Conservation (phyloP, 1,140 invertebrate genomes). For the Lasioglossum albipes region DNA sequence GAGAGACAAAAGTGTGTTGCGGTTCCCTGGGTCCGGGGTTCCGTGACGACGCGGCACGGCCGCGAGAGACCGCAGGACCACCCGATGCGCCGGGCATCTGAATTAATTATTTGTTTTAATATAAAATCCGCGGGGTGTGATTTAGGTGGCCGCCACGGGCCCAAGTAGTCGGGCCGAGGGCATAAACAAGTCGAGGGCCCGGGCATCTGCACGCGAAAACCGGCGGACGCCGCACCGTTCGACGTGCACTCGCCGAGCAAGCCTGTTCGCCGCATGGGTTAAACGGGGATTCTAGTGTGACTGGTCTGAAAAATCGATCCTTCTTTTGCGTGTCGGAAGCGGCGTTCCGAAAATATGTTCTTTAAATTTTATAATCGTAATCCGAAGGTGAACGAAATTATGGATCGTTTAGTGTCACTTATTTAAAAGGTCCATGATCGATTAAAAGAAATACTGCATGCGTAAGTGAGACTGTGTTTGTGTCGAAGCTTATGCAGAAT, state of each 20-base stretch:
- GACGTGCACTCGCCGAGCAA: constrained; percentile 5
- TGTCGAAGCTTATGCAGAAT: too few relatives aligned
- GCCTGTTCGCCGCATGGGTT: constrained; percentile 19
- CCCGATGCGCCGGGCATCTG: constrained; percentile 74
- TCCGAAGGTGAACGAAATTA: too few relatives aligned
- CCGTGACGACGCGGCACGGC: constrained; percentile 33
- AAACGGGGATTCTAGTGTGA: constrained; percentile 19
- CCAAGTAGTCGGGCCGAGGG: constrained; percentile 66
- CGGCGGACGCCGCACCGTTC: background rate
- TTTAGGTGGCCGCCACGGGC: constrained; percentile 74
- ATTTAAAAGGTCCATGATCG: too few relatives aligned
- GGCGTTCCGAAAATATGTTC: too few relatives aligned
- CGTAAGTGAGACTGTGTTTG: too few relatives aligned
- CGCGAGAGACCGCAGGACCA: constrained; percentile 66
- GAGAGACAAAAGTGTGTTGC: constrained; percentile 48
- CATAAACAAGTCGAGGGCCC: constrained; percentile 72
- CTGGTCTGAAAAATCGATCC: too few relatives aligned
- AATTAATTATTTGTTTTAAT: constrained; percentile 81
- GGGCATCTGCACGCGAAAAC: constrained; percentile 6
- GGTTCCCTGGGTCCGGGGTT: background rate
- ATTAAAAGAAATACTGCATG: too few relatives aligned
- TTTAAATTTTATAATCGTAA: too few relatives aligned
- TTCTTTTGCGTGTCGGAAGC: too few relatives aligned
- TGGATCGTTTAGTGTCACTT: too few relatives aligned
- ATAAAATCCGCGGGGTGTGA: constrained; percentile 78